Percentiles rank a stretch among this genome's conserved stretches.
Evolutionary conservation across 2,113 vertebrate genomes (phyloP).

Genomic region (Elachura formosa): DNA sequence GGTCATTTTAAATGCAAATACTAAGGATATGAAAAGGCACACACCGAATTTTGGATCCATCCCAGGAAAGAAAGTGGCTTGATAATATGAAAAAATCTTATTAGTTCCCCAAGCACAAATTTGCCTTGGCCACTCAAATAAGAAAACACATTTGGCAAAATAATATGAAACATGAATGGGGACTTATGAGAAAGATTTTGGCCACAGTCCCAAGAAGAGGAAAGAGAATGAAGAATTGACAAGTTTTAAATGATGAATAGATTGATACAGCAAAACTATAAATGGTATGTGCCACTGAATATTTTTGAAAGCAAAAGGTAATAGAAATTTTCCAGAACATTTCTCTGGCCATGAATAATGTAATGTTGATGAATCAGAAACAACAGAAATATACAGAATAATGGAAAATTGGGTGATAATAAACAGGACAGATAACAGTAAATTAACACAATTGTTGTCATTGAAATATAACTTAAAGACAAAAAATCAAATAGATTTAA

Average conservation of each 20-base stretch:
- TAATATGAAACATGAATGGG: neutral
- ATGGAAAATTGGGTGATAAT: neutral
- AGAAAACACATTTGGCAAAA: conserved; percentile 27
- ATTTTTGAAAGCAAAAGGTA: conserved; percentile 20
- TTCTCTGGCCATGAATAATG: neutral
- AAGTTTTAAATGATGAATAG: neutral
- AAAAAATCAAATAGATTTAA: neutral
- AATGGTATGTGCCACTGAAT: neutral
- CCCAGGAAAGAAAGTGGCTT: neutral
- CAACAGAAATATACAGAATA: neutral
- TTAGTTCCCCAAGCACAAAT: neutral
- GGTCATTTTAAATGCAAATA: conserved; percentile 47
- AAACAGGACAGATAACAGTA: neutral
- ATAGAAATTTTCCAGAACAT: neutral
- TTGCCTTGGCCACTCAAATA: neutral
- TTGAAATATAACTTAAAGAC: neutral
- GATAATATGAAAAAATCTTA: conserved; percentile 12
- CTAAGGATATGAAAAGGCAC: conserved; percentile 13
- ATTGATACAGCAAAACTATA: neutral
- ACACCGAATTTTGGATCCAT: neutral
- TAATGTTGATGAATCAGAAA: neutral
- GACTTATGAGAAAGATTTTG: neutral
- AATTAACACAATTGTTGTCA: neutral
- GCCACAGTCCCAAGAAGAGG: neutral
- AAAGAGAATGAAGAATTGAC: neutral